A percentile compares a stretch with the other conserved stretches of the same genome.
These are phyloP conservation scores for Gorsachius goisagi DNA, from an alignment of 2,113 vertebrate species.

Conservation along the genomic window DNA sequence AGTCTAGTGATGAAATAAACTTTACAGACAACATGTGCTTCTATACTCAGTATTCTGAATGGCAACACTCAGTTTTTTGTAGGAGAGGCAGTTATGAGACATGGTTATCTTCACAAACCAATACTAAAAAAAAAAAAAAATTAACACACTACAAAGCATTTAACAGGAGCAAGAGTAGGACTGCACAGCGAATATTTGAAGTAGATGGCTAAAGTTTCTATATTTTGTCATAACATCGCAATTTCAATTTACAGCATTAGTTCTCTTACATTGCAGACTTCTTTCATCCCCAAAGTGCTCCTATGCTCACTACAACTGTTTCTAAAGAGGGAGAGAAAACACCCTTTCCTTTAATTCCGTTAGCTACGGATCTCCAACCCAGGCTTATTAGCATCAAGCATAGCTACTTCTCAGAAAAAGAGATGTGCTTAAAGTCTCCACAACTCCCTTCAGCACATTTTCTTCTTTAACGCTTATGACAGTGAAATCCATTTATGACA, in stretches of 20 bases:
- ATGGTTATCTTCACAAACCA: background rate
- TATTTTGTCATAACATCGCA: background rate
- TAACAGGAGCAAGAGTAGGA: background rate
- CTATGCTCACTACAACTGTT: background rate
- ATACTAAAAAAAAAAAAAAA: background rate
- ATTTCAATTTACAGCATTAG: background rate
- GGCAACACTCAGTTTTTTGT: background rate
- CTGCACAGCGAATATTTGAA: background rate
- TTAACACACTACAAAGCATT: background rate
- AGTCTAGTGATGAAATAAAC: background rate
- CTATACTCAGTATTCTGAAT: background rate
- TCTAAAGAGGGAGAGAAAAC: background rate
- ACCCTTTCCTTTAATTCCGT: background rate
- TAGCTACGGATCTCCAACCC: background rate
- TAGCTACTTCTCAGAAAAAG: background rate
- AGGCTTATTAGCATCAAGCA: background rate
- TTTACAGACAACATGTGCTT: background rate
- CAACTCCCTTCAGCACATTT: background rate
- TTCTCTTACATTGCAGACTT: background rate
- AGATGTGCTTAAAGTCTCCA: background rate
- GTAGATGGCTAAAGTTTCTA: background rate
- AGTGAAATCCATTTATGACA: background rate
- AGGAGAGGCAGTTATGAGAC: background rate
- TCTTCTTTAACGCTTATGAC: background rate
- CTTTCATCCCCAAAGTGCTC: background rate